Percentiles rank a stretch among this genome's conserved stretches.
phyloP scores from a whole-genome alignment of 30 jellyfish, hydroid and myxozoan genomes.

The Aurelia aurita region DNA sequence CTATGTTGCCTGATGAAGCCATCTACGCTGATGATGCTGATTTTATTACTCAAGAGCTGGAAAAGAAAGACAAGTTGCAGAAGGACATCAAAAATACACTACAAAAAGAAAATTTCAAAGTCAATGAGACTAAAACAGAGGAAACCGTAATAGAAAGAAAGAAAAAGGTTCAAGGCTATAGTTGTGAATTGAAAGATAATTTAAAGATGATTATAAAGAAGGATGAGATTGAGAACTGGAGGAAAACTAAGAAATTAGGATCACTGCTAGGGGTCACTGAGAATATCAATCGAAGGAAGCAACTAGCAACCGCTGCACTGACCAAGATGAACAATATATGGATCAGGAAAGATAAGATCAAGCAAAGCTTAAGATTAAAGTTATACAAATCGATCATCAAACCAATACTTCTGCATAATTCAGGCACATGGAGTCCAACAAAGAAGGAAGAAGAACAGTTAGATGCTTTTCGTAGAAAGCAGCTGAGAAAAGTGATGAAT shows the following conservation, averaged over 20 bases:
- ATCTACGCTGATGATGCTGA: no score
- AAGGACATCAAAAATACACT: no score
- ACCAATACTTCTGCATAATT: background rate
- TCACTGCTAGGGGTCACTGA: constrained; percentile 39
- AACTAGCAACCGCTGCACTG: constrained; percentile 23
- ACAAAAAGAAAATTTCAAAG: no score
- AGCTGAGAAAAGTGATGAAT: constrained; percentile 23
- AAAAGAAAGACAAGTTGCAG: no score
- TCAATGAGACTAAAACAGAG: no score
- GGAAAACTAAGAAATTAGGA: constrained; percentile 24
- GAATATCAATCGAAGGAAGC: constrained; percentile 21
- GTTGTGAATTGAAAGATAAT: background rate
- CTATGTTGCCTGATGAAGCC: background rate
- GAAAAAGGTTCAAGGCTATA: constrained; percentile 1
- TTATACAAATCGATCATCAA: constrained; percentile 19
- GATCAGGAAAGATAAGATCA: constrained; percentile 33
- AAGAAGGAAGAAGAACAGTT: constrained; percentile 31
- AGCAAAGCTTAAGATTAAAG: constrained; percentile 7
- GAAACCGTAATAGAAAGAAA: constrained; percentile 8
- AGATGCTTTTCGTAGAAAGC: constrained; percentile 31
- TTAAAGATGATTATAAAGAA: constrained; percentile 2
- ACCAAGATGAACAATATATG: constrained; percentile 36
- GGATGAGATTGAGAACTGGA: constrained; percentile 3
- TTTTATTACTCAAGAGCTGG: no score
- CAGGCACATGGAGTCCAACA: constrained; percentile 42